Conservation (phyloP, 2,113 vertebrate genomes). For the Cairina moschata region DNA sequence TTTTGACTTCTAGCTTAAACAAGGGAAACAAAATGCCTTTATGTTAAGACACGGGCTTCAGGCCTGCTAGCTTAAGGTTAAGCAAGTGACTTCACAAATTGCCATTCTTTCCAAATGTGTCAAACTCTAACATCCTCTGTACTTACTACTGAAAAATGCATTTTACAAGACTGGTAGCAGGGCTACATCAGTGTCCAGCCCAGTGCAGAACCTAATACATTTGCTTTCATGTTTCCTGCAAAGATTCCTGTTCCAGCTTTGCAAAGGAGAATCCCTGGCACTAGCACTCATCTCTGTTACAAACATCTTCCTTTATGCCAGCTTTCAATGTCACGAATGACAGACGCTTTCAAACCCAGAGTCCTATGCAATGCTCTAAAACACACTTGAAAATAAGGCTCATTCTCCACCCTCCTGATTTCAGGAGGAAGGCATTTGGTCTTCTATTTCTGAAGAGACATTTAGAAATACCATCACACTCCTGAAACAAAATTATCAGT, state of each 20-base stretch:
- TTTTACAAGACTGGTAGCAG: background rate
- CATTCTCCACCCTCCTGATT: background rate
- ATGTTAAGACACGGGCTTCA: background rate
- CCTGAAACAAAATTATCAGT: background rate
- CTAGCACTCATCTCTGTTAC: background rate
- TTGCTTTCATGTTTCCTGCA: background rate
- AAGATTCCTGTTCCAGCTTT: background rate
- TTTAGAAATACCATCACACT: background rate
- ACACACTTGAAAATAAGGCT: background rate
- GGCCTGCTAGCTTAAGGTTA: background rate
- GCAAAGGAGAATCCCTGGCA: background rate
- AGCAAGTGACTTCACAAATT: slow-evolving; percentile 5
- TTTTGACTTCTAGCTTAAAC: slow-evolving; percentile 39
- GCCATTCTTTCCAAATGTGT: background rate
- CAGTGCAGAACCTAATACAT: background rate
- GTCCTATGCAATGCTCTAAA: background rate
- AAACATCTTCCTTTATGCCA: background rate
- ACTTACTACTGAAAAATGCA: background rate
- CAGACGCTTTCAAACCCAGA: background rate
- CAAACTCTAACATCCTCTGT: background rate
- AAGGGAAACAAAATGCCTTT: slow-evolving; percentile 25
- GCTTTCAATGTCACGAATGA: background rate
- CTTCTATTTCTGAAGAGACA: background rate
- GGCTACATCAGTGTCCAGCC: background rate
- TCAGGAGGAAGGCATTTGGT: background rate